Evolutionary conservation across 2,888 invertebrate species (phyloP).

Genomic region (Amitus sp.): DNA sequence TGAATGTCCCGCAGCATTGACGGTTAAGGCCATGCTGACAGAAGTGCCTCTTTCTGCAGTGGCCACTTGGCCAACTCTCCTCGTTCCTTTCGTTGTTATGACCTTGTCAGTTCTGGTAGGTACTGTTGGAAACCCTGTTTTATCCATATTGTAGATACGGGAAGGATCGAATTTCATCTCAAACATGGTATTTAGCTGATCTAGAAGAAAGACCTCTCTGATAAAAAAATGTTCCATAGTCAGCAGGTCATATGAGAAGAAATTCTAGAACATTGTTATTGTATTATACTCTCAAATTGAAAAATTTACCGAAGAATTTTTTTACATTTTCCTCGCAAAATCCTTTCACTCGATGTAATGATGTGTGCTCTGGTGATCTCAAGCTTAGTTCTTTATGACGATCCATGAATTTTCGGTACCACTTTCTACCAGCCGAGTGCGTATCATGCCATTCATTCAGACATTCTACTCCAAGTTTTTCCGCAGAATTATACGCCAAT

Average conservation of each 20-base stretch:
- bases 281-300: too few species aligned
- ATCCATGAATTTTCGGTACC: constrained; percentile 30
- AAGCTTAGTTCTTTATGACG: constrained; percentile 16
- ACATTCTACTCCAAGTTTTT: constrained; percentile 21
- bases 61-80: constrained; percentile 11
- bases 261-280: too few species aligned
- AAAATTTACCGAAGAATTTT: constrained; percentile 32
- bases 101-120: constrained; percentile 37
- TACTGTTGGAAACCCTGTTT: constrained; percentile 52
- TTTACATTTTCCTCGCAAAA: constrained; percentile 28
- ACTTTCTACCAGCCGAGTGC: constrained; percentile 29
- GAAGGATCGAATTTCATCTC: constrained; percentile 23
- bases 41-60: constrained; percentile 11
- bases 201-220: too few species aligned
- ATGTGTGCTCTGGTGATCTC: constrained; percentile 33
- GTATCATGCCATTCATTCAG: constrained; percentile 23
- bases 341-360: constrained; percentile 30
- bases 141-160: constrained; percentile 50
- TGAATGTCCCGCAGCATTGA: constrained; percentile 12
- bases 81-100: constrained; percentile 7
- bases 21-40: constrained; percentile 32
- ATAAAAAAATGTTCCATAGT: too few species aligned
- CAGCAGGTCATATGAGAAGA: too few species aligned
- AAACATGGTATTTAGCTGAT: neutral
- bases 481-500: constrained; percentile 30